Evolutionary conservation across 2,888 invertebrate species (phyloP).

Genomic region (Zonitis immaculata): DNA sequence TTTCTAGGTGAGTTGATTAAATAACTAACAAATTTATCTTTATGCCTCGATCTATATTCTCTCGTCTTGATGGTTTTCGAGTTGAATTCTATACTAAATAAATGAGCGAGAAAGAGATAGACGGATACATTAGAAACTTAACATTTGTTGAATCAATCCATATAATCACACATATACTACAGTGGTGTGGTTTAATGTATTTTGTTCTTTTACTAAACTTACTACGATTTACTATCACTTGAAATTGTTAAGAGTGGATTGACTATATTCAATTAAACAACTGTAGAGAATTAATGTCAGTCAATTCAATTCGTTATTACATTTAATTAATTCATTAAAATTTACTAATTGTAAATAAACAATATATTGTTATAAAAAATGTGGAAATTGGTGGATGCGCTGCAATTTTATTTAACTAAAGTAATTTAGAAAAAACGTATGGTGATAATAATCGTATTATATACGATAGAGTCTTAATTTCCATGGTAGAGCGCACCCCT

Average conservation of each 20-base stretch:
- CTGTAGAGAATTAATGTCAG: not conserved
- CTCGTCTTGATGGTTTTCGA: not conserved
- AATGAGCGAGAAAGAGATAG: not conserved
- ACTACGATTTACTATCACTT: not conserved
- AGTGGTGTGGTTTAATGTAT: not conserved
- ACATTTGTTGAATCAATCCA: not conserved
- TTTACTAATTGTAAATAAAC: no score
- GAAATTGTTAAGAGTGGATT: not conserved
- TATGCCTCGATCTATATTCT: not conserved
- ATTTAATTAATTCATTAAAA: no score
- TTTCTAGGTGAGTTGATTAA: not conserved
- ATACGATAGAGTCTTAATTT: conserved; percentile 10
- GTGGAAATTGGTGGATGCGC: not conserved
- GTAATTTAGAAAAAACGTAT: no score
- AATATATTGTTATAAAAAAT: no score
- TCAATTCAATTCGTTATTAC: not conserved
- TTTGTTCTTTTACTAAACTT: not conserved
- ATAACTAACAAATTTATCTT: not conserved
- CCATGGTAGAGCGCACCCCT: conserved; percentile 10
- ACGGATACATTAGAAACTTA: not conserved
- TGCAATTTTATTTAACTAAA: no score
- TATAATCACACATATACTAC: not conserved
- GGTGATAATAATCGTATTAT: not conserved
- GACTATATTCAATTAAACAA: not conserved
- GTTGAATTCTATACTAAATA: not conserved